Evolutionary conservation across 2,888 invertebrate genomes (phyloP).

Genomic region (Pyrgus malvae): DNA sequence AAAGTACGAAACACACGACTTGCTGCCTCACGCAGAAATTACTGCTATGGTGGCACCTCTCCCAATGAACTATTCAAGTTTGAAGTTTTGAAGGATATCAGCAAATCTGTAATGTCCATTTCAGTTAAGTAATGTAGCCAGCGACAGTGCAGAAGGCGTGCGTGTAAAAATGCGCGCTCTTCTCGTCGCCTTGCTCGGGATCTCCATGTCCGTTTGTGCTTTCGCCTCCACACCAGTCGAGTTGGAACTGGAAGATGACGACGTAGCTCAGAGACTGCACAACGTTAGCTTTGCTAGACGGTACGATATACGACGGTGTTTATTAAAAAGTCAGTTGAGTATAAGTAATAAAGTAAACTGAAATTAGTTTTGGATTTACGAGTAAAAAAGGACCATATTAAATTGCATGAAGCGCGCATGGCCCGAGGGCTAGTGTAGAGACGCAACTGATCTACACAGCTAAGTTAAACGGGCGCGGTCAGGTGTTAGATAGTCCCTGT

Average conservation of each 20-base stretch:
- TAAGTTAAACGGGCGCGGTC: too few relatives aligned
- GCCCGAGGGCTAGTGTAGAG: too few relatives aligned
- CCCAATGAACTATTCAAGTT: not conserved
- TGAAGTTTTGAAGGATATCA: too few relatives aligned
- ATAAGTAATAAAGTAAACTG: too few relatives aligned
- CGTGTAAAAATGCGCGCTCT: constrained; percentile 62
- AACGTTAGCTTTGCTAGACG: constrained; percentile 72
- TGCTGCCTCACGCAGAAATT: too few relatives aligned
- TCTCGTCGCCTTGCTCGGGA: constrained; percentile 65
- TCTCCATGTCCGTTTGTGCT: constrained; percentile 73
- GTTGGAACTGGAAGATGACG: constrained; percentile 68
- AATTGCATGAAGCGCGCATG: too few relatives aligned
- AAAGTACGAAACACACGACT: too few relatives aligned
- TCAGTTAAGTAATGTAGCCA: constrained; percentile 6
- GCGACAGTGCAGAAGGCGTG: constrained; percentile 43
- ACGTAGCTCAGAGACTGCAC: constrained; percentile 66
- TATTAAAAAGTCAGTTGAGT: too few relatives aligned
- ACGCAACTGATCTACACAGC: too few relatives aligned
- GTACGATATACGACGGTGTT: constrained; percentile 39
- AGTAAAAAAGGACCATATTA: too few relatives aligned
- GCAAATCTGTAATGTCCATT: not conserved
- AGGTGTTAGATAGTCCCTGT: too few relatives aligned
- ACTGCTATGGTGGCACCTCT: constrained; percentile 1
- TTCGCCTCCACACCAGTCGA: constrained; percentile 72
- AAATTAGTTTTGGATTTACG: too few relatives aligned